phyloP scores from a whole-genome alignment of 2,888 invertebrate species.

The Erebia palarica region DNA sequence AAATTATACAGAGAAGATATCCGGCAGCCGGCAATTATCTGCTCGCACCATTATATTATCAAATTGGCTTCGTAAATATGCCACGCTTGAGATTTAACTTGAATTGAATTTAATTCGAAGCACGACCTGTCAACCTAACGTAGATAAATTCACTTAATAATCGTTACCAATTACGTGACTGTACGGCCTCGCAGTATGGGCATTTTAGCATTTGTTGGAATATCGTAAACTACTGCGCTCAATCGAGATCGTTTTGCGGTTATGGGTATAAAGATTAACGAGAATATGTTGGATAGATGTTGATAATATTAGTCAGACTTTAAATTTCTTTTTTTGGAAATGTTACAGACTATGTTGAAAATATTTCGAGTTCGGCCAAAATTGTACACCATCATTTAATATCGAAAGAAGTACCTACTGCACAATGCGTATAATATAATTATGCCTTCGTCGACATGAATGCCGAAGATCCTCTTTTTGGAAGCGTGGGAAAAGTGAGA shows the following conservation, averaged over 20 bases:
- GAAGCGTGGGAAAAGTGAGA: background rate
- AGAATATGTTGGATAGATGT: background rate
- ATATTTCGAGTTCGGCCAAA: background rate
- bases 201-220: conserved; percentile 61
- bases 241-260: conserved; percentile 68
- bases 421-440: background rate
- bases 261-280: background rate
- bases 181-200: conserved; percentile 68
- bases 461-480: background rate
- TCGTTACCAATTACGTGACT: conserved; percentile 75
- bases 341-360: background rate
- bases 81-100: conserved; percentile 58
- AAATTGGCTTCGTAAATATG: conserved; percentile 60
- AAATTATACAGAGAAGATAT: conserved; percentile 36
- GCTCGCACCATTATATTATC: conserved; percentile 44
- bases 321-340: background rate
- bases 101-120: conserved; percentile 66
- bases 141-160: conserved; percentile 76
- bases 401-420: background rate
- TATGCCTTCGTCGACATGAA: background rate
- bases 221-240: conserved; percentile 54
- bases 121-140: conserved; percentile 71
- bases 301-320: background rate
- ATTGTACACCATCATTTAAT: background rate
- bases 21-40: conserved; percentile 45